Conservation (phyloP, 2,113 vertebrate genomes). For the Prunella himalayana region DNA sequence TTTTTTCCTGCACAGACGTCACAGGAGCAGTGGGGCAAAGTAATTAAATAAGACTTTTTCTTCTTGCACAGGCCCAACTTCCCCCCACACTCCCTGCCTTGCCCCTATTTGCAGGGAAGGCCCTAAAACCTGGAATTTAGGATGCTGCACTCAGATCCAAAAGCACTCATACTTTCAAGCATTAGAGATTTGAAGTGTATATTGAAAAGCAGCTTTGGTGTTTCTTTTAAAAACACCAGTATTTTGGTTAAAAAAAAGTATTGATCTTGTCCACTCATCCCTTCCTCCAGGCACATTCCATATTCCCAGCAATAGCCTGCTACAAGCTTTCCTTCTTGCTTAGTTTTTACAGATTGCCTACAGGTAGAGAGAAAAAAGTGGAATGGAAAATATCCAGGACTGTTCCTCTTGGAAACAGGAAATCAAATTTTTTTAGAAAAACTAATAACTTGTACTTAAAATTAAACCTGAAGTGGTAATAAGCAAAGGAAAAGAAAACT, state of each 20-base stretch:
- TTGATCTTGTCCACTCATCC: background rate
- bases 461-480: background rate
- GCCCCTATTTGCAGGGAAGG: background rate
- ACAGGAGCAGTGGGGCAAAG: background rate
- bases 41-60: background rate
- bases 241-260: background rate
- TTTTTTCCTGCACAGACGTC: background rate
- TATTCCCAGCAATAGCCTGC: background rate
- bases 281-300: background rate
- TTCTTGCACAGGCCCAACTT: background rate
- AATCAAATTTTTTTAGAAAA: background rate
- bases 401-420: background rate
- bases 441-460: background rate
- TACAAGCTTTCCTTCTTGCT: background rate
- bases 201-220: background rate
- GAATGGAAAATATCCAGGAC: background rate
- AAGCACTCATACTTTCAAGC: background rate
- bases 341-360: background rate
- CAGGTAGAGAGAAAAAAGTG: background rate
- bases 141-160: background rate
- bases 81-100: rapidly evolving
- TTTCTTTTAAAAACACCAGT: background rate
- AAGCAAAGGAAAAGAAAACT: background rate
- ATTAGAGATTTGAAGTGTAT: background rate
- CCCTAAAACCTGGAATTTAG: background rate